A percentile compares a stretch with the other conserved stretches of the same genome.
phyloP scores from a whole-genome alignment of 2,888 invertebrate species.

The Acrocera orbiculus region DNA sequence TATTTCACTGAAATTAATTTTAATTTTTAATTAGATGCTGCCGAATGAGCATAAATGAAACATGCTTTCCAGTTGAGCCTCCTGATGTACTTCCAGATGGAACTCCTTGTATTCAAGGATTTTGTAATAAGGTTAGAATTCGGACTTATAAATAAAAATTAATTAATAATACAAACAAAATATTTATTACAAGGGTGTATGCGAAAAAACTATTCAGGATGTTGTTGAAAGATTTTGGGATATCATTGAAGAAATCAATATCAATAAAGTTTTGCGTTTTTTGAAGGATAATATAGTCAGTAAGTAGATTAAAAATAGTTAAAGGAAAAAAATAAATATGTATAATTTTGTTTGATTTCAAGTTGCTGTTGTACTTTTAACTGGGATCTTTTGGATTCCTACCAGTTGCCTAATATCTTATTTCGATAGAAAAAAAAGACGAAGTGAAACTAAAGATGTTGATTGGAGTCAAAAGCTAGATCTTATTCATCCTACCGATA shows the following conservation, averaged over 20 bases:
- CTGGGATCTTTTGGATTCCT: slow-evolving; percentile 89
- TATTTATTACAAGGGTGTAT: slow-evolving; percentile 51
- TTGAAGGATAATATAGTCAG: slow-evolving; percentile 87
- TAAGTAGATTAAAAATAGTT: slow-evolving; percentile 24
- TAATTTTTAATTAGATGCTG: slow-evolving; percentile 43
- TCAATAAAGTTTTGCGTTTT: slow-evolving; percentile 77
- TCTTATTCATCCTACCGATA: slow-evolving; percentile 56
- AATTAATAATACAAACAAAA: not conserved
- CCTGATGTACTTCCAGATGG: slow-evolving; percentile 81
- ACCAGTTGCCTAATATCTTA: slow-evolving; percentile 76
- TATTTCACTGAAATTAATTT: slow-evolving; percentile 1
- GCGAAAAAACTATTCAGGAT: slow-evolving; percentile 87
- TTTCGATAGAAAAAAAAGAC: slow-evolving; percentile 58
- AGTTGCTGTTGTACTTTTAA: slow-evolving; percentile 63
- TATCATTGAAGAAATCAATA: slow-evolving; percentile 91
- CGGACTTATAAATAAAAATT: slow-evolving; percentile 1
- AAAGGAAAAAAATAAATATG: not conserved
- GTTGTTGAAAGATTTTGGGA: slow-evolving; percentile 95
- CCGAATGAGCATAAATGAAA: slow-evolving; percentile 75
- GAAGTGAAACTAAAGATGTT: slow-evolving; percentile 49
- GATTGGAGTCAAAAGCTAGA: slow-evolving; percentile 54
- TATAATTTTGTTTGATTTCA: slow-evolving; percentile 7
- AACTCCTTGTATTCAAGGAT: slow-evolving; percentile 91
- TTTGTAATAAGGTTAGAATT: slow-evolving; percentile 67
- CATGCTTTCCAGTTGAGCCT: slow-evolving; percentile 77